Evolutionary conservation across 53 echinoderm and acorn worm species (phyloP).

Genomic region (Holothuria leucospilota): DNA sequence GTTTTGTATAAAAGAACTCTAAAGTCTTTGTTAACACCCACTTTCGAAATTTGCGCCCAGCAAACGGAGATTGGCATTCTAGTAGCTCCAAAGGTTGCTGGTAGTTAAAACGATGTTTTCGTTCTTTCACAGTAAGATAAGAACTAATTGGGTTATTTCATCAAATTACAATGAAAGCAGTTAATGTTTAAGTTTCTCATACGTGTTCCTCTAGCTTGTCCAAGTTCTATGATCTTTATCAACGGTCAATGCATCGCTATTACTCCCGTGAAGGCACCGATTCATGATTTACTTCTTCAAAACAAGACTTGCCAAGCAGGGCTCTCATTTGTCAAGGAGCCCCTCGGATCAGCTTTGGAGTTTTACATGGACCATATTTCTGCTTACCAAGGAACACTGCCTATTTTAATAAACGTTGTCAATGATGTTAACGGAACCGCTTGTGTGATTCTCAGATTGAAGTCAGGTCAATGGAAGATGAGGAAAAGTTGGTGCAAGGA

Average conservation of each 20-base stretch:
- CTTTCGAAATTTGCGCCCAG: no score
- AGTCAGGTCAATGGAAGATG: constrained; percentile 31
- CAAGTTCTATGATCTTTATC: neutral
- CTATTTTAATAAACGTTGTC: neutral
- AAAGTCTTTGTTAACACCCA: no score
- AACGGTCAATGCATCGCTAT: constrained; percentile 29
- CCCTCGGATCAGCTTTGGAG: neutral
- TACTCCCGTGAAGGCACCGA: neutral
- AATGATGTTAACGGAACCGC: neutral
- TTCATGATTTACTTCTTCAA: constrained; percentile 10
- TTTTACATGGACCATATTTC: constrained; percentile 32
- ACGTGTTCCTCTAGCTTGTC: neutral
- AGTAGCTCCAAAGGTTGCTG: no score
- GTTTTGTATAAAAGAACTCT: no score
- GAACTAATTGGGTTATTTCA: no score
- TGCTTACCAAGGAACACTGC: constrained; percentile 4
- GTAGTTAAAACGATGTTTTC: no score
- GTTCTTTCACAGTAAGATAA: no score
- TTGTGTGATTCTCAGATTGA: neutral
- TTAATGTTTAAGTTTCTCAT: no score
- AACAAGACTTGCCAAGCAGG: constrained; percentile 35
- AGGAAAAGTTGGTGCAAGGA: neutral
- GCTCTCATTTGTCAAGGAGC: constrained; percentile 7
- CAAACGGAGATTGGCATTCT: no score
- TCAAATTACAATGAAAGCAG: no score